Conservation (phyloP, 2,797 vertebrate species). For the Anguilla marmorata region DNA sequence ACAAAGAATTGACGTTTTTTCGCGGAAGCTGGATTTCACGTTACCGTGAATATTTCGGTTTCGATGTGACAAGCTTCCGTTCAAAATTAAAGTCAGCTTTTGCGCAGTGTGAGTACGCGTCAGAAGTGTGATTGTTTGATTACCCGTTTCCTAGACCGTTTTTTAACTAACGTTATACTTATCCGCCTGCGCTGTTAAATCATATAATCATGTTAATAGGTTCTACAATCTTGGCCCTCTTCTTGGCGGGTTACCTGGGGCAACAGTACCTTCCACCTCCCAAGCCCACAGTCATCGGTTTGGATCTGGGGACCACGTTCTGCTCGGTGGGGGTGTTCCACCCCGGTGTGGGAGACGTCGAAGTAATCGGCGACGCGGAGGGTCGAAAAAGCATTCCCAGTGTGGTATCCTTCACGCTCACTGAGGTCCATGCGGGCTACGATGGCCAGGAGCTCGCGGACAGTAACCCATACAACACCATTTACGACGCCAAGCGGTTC, state of each 20-base stretch:
- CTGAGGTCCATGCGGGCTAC: constrained; percentile 77
- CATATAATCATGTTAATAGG: constrained; percentile 66
- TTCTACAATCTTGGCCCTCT: constrained; percentile 86
- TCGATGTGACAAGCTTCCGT: background rate
- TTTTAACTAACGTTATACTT: background rate
- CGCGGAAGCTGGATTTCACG: background rate
- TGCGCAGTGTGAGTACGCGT: background rate
- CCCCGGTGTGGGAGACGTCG: constrained; percentile 86
- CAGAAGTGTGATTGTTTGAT: background rate
- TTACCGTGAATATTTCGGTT: background rate
- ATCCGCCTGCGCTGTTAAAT: background rate
- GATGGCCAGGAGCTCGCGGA: constrained; percentile 87
- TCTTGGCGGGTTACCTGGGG: constrained; percentile 93
- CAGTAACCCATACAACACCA: constrained; percentile 85
- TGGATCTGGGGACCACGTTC: constrained; percentile 96
- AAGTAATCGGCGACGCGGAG: constrained; percentile 83
- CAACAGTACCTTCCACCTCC: constrained; percentile 95
- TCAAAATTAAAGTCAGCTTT: background rate
- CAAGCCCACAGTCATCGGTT: constrained; percentile 86
- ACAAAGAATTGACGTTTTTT: background rate
- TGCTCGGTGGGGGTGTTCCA: constrained; percentile 95
- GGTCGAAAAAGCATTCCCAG: constrained; percentile 90
- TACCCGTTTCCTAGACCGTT: too few relatives aligned
- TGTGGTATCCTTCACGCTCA: constrained; percentile 84
- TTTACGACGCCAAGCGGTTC: constrained; percentile 95